These are phyloP conservation scores for Poeciliopsis gracilis DNA, from an alignment of 2,797 vertebrate genomes.

Conservation along the genomic window DNA sequence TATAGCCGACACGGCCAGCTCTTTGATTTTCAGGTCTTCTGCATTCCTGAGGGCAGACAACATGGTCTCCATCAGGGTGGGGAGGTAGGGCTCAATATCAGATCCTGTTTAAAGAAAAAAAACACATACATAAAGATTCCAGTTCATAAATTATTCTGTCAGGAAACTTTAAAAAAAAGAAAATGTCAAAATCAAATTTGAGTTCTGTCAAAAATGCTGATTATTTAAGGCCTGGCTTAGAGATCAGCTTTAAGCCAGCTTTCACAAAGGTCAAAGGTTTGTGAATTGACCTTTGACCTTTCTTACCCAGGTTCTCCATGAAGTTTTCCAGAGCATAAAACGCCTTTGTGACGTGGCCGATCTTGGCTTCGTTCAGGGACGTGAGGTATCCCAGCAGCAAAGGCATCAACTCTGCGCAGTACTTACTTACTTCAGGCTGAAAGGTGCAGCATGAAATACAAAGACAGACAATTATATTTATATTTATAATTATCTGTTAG, in stretches of 20 bases:
- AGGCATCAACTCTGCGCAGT: slow-evolving; percentile 87
- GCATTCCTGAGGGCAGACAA: slow-evolving; percentile 81
- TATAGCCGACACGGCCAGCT: slow-evolving; percentile 87
- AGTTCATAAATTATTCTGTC: not conserved
- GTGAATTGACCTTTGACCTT: not conserved
- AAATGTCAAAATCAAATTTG: not conserved
- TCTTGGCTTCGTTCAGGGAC: slow-evolving; percentile 80
- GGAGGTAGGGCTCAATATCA: slow-evolving; percentile 87
- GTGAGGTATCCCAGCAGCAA: slow-evolving; percentile 88
- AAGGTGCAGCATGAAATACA: slow-evolving; percentile 5
- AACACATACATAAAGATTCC: not conserved
- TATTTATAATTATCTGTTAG: no score
- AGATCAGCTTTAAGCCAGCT: not conserved
- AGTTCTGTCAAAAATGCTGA: not conserved
- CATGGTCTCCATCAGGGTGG: slow-evolving; percentile 90
- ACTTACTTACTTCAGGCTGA: slow-evolving; percentile 89
- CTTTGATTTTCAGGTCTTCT: slow-evolving; percentile 84
- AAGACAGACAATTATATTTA: not conserved
- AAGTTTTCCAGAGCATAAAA: slow-evolving; percentile 95
- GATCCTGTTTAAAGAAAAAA: slow-evolving; percentile 68
- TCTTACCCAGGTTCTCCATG: slow-evolving; percentile 89
- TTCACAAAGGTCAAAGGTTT: not conserved
- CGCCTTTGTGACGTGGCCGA: slow-evolving; percentile 87
- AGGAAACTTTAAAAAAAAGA: not conserved
- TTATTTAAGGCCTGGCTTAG: not conserved